Evolutionary conservation across 2,113 vertebrate genomes (phyloP), one percentile per base, ranked within the genome.

Genomic region (Tragelaphus strepsiceros): DNA sequence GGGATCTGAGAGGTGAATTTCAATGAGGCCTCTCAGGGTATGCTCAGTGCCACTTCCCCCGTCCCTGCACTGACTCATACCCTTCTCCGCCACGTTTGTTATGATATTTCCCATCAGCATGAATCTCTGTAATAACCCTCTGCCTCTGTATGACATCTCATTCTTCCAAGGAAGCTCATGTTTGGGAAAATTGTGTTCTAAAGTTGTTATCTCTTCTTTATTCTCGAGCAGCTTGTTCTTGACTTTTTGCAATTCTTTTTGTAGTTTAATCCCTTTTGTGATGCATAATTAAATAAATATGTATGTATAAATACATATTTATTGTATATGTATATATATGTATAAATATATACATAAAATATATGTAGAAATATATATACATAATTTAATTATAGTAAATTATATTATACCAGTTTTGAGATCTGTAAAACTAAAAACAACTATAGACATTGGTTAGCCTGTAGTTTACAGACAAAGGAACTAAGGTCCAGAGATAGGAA

Each of bases 1-100:
- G 82, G 61, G 19, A 14, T 35, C 61, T 91, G 61, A 96, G 67
- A 89, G 24, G 46, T 54, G 83, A 92, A 97, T 97, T 96, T 97
- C 74, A 93, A 24, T 81, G 87, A 87, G 80, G 11, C 64, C 53
- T 97, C 32, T 74, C 24, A 88, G 56, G n/a, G 53, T 43, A 22
- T 74, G 17, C 30, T 93, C 74, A 64, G 21, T 54, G 62, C 26
- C 32, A 19, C 83, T 51, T 78, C 71, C 51, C 15, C 9, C 11
- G 2, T 4, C 16, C 24, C 49, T 82, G 22, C 56, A n/a, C 43
- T 83, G 59, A 84, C 12, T 78, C 35, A n/a, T 43, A 85, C 9
- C n/a, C 30, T 54, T 15, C 19, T 26, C 28, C 4, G 39, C 17
- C 86, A 58, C 4, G 0, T 94, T 94, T 58, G 53, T n/a, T 15